A percentile compares a stretch with the other conserved stretches of the same genome.
Evolutionary conservation across 2,888 invertebrate genomes (phyloP).

Genomic region (Halictus ligatus): DNA sequence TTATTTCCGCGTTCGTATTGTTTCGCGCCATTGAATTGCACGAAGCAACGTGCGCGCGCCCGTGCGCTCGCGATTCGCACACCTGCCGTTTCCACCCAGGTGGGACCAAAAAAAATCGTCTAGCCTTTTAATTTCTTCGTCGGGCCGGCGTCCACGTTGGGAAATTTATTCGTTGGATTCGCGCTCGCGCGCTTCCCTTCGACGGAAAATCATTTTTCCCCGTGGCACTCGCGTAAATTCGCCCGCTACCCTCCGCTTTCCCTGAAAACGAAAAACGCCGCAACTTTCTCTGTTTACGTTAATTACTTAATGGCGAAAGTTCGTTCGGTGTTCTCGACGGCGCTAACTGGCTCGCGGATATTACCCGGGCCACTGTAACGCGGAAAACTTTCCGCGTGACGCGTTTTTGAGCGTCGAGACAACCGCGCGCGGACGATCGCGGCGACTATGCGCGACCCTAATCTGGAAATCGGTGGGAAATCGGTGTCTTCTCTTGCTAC

Average conservation of each 20-base stretch:
- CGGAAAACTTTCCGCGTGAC: neutral
- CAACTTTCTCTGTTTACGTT: constrained; percentile 51
- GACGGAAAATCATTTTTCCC: constrained; percentile 11
- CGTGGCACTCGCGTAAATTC: constrained; percentile 7
- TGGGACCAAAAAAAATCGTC: neutral
- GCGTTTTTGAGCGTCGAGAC: neutral
- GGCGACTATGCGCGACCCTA: neutral
- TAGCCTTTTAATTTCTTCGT: constrained; percentile 3
- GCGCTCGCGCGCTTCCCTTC: neutral
- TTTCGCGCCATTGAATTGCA: constrained; percentile 44
- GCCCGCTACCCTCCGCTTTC: neutral
- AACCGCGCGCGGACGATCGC: neutral
- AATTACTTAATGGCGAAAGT: constrained; percentile 58
- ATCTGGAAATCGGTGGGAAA: too few relatives aligned
- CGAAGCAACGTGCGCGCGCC: neutral
- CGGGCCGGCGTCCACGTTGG: neutral
- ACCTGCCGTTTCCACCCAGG: neutral
- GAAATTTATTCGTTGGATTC: constrained; percentile 27
- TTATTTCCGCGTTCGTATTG: constrained; percentile 58
- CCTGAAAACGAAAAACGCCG: constrained; percentile 12
- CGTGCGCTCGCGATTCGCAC: neutral
- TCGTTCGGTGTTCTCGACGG: constrained; percentile 42
- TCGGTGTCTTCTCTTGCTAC: neutral
- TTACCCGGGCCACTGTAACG: constrained; percentile 17
- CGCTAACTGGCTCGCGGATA: constrained; percentile 35